Evolutionary conservation across 2,113 vertebrate species (phyloP).

Genomic region (Phyllopteryx taeniolatus): DNA sequence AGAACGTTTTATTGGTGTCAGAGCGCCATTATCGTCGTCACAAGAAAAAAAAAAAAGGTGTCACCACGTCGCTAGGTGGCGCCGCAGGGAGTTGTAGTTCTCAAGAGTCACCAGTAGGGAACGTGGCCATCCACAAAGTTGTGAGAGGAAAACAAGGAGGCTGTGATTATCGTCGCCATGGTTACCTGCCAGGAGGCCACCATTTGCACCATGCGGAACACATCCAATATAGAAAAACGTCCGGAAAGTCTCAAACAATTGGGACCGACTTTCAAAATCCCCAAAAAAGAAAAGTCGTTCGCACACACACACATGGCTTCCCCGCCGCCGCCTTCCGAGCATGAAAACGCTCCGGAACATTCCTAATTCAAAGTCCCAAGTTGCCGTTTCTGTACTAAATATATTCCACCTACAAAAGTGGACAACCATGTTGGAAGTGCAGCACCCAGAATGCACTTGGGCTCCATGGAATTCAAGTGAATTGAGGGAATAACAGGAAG

Average conservation of each 20-base stretch:
- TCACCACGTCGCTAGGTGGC: not conserved
- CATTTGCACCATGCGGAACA: not conserved
- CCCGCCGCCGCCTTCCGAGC: not conserved
- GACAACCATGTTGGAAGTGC: not conserved
- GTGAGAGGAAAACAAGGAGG: not conserved
- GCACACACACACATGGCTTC: conserved; percentile 5
- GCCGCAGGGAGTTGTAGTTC: not conserved
- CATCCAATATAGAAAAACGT: not conserved
- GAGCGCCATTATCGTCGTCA: not conserved
- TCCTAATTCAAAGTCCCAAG: not conserved
- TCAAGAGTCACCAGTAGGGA: not conserved
- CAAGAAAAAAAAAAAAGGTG: not conserved
- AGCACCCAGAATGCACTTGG: not conserved
- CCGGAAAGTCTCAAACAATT: not conserved
- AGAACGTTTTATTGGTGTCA: conserved; percentile 3
- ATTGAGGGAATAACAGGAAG: not conserved
- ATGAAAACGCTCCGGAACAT: not conserved
- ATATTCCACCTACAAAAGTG: not conserved
- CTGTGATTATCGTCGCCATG: conserved; percentile 4
- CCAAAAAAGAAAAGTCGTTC: conserved; percentile 2
- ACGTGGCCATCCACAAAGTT: not conserved
- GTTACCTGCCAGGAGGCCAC: not conserved
- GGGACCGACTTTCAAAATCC: not conserved
- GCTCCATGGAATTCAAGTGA: not conserved
- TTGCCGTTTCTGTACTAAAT: not conserved